Evolutionary conservation across 2,797 vertebrate genomes (phyloP), one percentile per base, ranked within the genome.

Genomic region (Crocidura indochinensis): DNA sequence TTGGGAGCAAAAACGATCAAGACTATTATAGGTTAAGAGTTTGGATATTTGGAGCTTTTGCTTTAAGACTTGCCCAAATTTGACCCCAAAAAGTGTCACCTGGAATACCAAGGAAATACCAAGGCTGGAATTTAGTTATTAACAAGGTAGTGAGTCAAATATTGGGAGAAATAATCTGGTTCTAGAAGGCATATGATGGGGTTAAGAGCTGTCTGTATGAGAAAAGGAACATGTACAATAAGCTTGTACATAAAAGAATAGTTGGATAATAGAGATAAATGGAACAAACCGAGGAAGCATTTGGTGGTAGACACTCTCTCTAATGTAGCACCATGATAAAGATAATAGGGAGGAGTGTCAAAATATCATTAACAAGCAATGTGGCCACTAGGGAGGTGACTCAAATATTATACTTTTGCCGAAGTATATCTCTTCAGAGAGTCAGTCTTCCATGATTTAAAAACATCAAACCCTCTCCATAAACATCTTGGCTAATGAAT

Each of bases 341-440:
- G 22, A 91, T 77, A 47, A 19, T 31, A 11, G 3, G 27, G 26
- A 64, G 15, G 19, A 4, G 5, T 76, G 53, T 68, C 69, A 68
- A 87, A 51, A 46, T 91, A 6, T 11, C 53, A 53, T 64, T 38
- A 85, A 6, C 29, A 78, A 80, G 44, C 24, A 65, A 69, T 91
- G n/a, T 73, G 62, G 46, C 71, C n/a, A 83, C 24, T 56, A 67
- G n/a, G 85, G 31, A 94, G 62, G 19, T 71, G 87, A 89, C 31
- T 87, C 17, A 46, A 7, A 87, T 78, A 75, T 82, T 74, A 81
- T 86, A 94, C 69, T 82, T 29, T 60, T 89, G 29, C 77, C 75
- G 88, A 94, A 22, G 10, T 64, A 67, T 1, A 0, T 69, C n/a
- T 86, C 77, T 94, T 22, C 47, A 90, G 83, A 85, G 31, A 86